phyloP scores from a whole-genome alignment of 2,113 vertebrate genomes.

The Merops nubicus region DNA sequence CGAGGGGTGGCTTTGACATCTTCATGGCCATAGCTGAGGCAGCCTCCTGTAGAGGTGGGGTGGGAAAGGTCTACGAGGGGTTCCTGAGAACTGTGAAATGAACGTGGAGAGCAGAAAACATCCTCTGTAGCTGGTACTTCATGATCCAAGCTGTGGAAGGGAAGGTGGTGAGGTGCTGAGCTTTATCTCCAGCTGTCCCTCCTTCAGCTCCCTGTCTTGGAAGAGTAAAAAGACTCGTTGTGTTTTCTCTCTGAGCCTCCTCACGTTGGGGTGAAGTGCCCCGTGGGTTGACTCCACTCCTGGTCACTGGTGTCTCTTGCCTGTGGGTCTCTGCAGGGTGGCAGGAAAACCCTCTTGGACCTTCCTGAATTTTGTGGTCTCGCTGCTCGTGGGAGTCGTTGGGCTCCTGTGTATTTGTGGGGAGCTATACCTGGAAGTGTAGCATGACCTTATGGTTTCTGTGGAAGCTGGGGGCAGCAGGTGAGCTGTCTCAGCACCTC shows the following conservation, averaged over 20 bases:
- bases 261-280: not conserved
- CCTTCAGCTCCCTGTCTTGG: not conserved
- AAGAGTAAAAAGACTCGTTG: not conserved
- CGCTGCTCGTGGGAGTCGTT: not conserved
- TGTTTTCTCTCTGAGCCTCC: not conserved
- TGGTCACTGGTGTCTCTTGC: not conserved
- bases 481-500: not conserved
- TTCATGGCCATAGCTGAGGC: fast-evolving
- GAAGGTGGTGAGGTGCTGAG: not conserved
- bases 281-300: not conserved
- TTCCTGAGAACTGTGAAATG: not conserved
- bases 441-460: not conserved
- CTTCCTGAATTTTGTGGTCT: not conserved
- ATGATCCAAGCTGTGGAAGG: not conserved
- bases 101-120: not conserved
- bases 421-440: not conserved
- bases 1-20: not conserved
- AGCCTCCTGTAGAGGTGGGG: fast-evolving
- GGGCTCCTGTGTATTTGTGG: not conserved
- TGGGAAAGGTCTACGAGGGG: not conserved
- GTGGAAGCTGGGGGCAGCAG: not conserved
- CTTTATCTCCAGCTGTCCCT: not conserved
- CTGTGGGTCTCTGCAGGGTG: not conserved
- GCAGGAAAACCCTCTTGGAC: not conserved
- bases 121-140: not conserved